Percentiles rank a stretch among this genome's conserved stretches.
These are phyloP conservation scores for Pseudococcus jackbeardsleyi DNA, from an alignment of 2,888 invertebrate species.

Conservation along the genomic window DNA sequence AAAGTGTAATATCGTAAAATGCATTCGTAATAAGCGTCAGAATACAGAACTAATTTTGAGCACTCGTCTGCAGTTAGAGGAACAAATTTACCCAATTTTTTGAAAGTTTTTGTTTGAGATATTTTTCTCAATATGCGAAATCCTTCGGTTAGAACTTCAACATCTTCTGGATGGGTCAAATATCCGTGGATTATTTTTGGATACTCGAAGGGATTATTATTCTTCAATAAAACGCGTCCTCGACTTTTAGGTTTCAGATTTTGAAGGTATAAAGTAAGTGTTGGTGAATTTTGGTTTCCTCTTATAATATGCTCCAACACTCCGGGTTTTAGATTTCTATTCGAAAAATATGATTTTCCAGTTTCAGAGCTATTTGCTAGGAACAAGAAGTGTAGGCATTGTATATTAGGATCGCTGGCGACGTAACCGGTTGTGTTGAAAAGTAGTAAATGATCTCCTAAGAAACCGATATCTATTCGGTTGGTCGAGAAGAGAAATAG, in stretches of 20 bases:
- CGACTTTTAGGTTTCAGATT: slow-evolving; percentile 83
- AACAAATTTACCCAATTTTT: slow-evolving; percentile 78
- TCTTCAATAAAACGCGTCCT: slow-evolving; percentile 85
- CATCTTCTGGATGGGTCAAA: slow-evolving; percentile 83
- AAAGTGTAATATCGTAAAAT: slow-evolving; percentile 86
- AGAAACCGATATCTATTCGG: neutral
- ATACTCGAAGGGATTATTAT: slow-evolving; percentile 87
- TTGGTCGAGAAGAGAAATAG: neutral
- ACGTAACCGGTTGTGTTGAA: neutral
- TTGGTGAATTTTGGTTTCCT: neutral
- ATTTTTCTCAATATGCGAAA: slow-evolving; percentile 86
- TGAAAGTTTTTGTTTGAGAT: slow-evolving; percentile 83
- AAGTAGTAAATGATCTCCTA: neutral
- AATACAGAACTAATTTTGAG: slow-evolving; percentile 76
- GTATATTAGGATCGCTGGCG: neutral
- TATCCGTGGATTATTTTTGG: slow-evolving; percentile 95
- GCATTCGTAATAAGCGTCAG: slow-evolving; percentile 88
- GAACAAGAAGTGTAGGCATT: neutral
- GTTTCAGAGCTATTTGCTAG: neutral
- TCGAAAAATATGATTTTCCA: neutral
- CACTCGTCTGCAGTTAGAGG: slow-evolving; percentile 84
- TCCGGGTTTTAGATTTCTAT: neutral
- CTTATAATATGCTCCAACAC: neutral
- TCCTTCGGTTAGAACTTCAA: slow-evolving; percentile 85
- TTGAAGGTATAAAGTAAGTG: neutral